Evolutionary conservation across 2,888 invertebrate species (phyloP), one percentile per base, ranked within the genome.

Genomic region (Noctua pronuba): DNA sequence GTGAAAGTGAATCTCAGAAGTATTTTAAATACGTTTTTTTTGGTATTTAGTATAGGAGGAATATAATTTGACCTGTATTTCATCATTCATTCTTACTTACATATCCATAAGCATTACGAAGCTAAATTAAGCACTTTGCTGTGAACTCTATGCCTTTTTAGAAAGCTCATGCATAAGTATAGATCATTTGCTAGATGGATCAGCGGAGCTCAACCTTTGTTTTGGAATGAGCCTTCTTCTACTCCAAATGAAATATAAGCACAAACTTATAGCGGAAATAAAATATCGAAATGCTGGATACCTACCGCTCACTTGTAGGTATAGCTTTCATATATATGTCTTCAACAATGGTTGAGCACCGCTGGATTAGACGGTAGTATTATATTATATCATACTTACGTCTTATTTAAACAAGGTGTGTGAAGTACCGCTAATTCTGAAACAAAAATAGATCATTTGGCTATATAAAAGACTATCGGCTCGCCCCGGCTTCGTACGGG

Each of bases 1-100:
- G 79, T 82, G 73, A 76, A 85, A 73, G 79, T 85, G 86, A 86
- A 85, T 87, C 86, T 86, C 86, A 82, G 75, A 24, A 75, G 64
- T 81, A 73, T 78, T 70, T 31, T 16, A 52, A 68, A 67, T 64
- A 70, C 18, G 6, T 65, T 68, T 13, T 13, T 44, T 79, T 74
- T 77, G 62, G 31, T 79, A 44, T 76, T 49, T 77, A 79, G 41
- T 60, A 2, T 84, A 82, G 64, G 41, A 55, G 41, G 46, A 66
- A 66, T 67, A 58, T 77, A 65, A 46, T 73, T 55, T 71, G 49
- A 73, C 55, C 66, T 67, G 73, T 13, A 65, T 73, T 78, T 64
- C 49, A 41, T 73, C 10, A 35, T 82, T 66, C 28, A 58, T 64
- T 73, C 60, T 58, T 55, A 73, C n/a, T 62, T 58, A 77, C 82